These are phyloP conservation scores for Ceyx margarethae DNA, from an alignment of 2,113 vertebrate genomes.

Conservation along the genomic window DNA sequence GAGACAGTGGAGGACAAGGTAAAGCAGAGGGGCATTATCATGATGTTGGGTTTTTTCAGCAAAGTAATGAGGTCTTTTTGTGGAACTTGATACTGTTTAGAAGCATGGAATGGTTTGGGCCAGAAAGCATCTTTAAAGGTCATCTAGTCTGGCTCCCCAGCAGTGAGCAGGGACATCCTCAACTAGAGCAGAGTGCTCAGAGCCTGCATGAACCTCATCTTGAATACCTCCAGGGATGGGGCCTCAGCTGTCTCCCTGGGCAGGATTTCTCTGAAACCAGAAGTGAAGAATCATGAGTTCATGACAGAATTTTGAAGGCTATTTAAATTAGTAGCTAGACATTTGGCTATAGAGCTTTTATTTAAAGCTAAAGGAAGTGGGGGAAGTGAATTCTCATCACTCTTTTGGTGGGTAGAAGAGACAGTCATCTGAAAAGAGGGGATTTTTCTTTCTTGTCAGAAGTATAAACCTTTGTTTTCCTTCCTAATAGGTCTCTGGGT, in stretches of 20 bases:
- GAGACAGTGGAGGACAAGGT: slow-evolving; percentile 97
- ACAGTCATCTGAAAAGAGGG: neutral
- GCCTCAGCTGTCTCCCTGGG: too few relatives aligned
- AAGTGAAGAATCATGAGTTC: neutral
- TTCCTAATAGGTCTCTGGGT: slow-evolving; percentile 89
- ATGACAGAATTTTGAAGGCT: neutral
- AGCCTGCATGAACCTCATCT: too few relatives aligned
- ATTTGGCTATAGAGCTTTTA: neutral
- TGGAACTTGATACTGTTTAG: neutral
- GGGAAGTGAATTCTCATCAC: neutral
- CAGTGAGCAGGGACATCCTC: too few relatives aligned
- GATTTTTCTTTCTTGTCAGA: neutral
- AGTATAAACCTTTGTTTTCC: fast-evolving
- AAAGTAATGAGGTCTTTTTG: neutral
- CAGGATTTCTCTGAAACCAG: neutral
- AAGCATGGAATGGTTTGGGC: too few relatives aligned
- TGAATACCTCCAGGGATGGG: too few relatives aligned
- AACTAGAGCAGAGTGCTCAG: too few relatives aligned
- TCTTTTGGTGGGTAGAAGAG: neutral
- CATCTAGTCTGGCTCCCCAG: too few relatives aligned
- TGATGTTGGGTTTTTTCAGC: neutral
- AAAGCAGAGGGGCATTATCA: neutral
- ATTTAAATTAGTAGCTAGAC: neutral
- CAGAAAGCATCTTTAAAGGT: too few relatives aligned
- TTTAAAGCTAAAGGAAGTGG: neutral